phyloP scores from a whole-genome alignment of 2,888 invertebrate genomes.

The Drosophila picticornis region DNA sequence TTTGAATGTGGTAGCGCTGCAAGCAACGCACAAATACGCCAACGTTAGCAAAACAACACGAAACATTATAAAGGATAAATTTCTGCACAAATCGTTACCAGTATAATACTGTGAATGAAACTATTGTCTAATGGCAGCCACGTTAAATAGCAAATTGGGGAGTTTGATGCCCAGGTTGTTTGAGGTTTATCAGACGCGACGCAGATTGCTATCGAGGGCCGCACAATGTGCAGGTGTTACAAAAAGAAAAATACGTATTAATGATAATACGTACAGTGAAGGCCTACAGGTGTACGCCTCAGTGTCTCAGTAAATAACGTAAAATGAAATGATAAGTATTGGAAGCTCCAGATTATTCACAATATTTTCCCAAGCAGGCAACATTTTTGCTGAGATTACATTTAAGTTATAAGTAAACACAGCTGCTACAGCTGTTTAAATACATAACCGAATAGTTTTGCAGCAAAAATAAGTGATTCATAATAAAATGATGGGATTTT shows the following conservation, averaged over 20 bases:
- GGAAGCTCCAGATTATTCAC: slow-evolving; percentile 23
- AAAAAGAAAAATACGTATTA: slow-evolving; percentile 23
- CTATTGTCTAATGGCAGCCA: slow-evolving; percentile 21
- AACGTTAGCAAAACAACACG: slow-evolving; percentile 53
- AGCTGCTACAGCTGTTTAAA: slow-evolving; percentile 40
- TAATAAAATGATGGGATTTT: background rate
- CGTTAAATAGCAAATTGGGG: slow-evolving; percentile 61
- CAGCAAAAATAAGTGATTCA: background rate
- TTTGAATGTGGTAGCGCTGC: slow-evolving; percentile 47
- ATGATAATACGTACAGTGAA: slow-evolving; percentile 33
- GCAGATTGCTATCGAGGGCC: slow-evolving; percentile 49
- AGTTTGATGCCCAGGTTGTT: slow-evolving; percentile 51
- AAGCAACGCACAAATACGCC: slow-evolving; percentile 29
- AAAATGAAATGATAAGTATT: slow-evolving; percentile 57
- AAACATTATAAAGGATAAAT: slow-evolving; percentile 41
- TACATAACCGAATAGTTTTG: background rate
- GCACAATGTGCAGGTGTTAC: slow-evolving; percentile 63
- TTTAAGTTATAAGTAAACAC: slow-evolving; percentile 32
- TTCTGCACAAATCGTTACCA: slow-evolving; percentile 17
- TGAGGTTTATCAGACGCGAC: slow-evolving; percentile 57
- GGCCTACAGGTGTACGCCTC: slow-evolving; percentile 52
- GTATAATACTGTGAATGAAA: slow-evolving; percentile 59
- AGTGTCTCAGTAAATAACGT: slow-evolving; percentile 58
- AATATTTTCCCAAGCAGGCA: slow-evolving; percentile 4
- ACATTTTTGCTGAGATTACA: slow-evolving; percentile 36